Conservation (phyloP, 2,888 invertebrate species). For the Drosophila anomalata region DNA sequence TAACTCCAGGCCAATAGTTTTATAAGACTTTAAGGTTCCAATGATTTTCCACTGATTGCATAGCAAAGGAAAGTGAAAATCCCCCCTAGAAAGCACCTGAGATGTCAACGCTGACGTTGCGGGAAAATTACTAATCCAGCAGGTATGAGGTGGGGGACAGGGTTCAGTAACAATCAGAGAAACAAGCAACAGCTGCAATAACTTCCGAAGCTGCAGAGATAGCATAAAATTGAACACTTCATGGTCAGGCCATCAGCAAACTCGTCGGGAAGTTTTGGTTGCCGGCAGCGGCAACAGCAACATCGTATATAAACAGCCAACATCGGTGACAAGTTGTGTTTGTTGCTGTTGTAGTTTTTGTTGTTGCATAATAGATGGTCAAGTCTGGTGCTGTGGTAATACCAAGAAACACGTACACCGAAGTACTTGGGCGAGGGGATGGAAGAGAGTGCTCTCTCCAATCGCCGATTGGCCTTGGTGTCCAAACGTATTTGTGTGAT, state of each 20-base stretch:
- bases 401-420: constrained; percentile 52
- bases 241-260: constrained; percentile 47
- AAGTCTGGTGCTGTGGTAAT: constrained; percentile 62
- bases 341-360: constrained; percentile 15
- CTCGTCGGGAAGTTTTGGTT: constrained; percentile 24
- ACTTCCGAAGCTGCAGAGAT: constrained; percentile 61
- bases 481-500: constrained; percentile 33
- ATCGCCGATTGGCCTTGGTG: constrained; percentile 65
- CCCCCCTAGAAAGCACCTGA: constrained; percentile 27
- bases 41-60: constrained; percentile 11
- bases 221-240: constrained; percentile 62
- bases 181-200: constrained; percentile 46
- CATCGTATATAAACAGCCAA: constrained; percentile 17
- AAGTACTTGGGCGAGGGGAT: constrained; percentile 32
- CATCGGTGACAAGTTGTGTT: constrained; percentile 32
- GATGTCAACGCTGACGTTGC: constrained; percentile 39
- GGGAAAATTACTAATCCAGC: constrained; percentile 61
- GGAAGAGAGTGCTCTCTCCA: background rate
- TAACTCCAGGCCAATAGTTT: constrained; percentile 9
- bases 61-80: constrained; percentile 69
- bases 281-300: constrained; percentile 24
- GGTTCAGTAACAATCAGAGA: constrained; percentile 25
- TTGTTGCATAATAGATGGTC: constrained; percentile 66
- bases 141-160: constrained; percentile 25
- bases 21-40: constrained; percentile 7